phyloP scores from a whole-genome alignment of 2,113 vertebrate genomes.

The Megalops atlanticus region DNA sequence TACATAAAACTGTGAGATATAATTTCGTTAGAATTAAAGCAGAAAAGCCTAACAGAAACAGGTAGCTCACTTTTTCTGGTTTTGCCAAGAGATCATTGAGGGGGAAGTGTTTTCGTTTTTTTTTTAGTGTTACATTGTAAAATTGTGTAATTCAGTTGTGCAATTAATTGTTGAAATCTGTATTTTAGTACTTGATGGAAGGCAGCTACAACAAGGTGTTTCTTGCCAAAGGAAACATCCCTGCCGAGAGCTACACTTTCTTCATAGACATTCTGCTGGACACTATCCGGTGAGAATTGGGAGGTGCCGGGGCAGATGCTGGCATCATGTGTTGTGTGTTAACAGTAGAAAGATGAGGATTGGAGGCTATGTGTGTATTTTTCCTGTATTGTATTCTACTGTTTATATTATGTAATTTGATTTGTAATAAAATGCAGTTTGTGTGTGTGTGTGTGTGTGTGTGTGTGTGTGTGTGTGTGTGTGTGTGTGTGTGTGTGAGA shows the following conservation, averaged over 20 bases:
- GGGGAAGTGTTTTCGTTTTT: no score
- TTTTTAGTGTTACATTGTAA: background rate
- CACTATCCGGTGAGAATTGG: slow-evolving; percentile 83
- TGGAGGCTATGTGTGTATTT: background rate
- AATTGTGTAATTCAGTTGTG: background rate
- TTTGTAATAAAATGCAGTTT: no score
- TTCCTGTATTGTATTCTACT: background rate
- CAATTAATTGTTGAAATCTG: background rate
- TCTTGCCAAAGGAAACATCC: slow-evolving; percentile 94
- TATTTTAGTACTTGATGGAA: slow-evolving; percentile 89
- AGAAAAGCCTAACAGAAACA: background rate
- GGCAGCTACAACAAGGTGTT: slow-evolving; percentile 98
- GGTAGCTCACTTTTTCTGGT: background rate
- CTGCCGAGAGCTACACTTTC: slow-evolving; percentile 92
- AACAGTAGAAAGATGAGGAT: no score
- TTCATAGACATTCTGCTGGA: slow-evolving; percentile 95
- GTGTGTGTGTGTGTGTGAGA: no score
- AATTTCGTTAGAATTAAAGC: background rate
- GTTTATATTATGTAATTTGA: no score
- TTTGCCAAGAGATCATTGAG: no score
- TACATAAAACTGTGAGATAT: background rate
- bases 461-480: no score
- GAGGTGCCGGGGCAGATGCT: background rate
- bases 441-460: no score
- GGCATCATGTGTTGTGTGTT: background rate